A percentile compares a stretch with the other conserved stretches of the same genome.
Evolutionary conservation across 2,797 vertebrate genomes (phyloP).

Genomic region (Chaetophractus vellerosus): DNA sequence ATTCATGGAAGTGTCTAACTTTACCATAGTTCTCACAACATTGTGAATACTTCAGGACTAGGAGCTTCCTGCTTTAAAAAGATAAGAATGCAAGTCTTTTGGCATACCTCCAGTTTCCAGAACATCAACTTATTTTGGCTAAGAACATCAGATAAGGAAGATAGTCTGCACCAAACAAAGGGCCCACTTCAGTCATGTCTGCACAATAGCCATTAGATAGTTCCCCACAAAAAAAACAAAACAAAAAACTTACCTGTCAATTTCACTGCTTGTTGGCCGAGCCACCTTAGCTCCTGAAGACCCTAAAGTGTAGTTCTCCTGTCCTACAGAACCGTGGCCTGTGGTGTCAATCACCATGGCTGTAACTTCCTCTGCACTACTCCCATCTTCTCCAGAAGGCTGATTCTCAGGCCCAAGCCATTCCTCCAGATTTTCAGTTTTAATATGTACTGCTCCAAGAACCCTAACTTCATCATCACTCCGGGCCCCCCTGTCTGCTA

Average conservation of each 20-base stretch:
- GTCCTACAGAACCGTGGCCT: slow-evolving; percentile 93
- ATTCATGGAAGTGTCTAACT: slow-evolving; percentile 74
- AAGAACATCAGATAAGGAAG: slow-evolving; percentile 8
- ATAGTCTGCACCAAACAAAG: slow-evolving; percentile 39
- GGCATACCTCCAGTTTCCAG: not conserved
- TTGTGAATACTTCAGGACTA: slow-evolving; percentile 49
- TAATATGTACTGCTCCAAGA: slow-evolving; percentile 94
- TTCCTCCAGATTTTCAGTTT: slow-evolving; percentile 97
- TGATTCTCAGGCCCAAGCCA: slow-evolving; percentile 95
- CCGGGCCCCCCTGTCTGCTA: slow-evolving; percentile 90
- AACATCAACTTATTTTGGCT: slow-evolving; percentile 13
- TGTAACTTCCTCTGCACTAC: slow-evolving; percentile 94
- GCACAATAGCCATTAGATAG: not conserved
- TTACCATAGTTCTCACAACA: slow-evolving; percentile 62
- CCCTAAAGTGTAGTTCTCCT: slow-evolving; percentile 91
- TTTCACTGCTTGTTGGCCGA: slow-evolving; percentile 96
- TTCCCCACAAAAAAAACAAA: not conserved
- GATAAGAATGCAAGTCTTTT: slow-evolving; percentile 62
- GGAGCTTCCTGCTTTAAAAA: slow-evolving; percentile 65
- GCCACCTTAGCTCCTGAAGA: slow-evolving; percentile 92
- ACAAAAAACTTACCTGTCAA: slow-evolving; percentile 93
- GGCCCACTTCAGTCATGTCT: not conserved
- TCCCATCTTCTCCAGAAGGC: slow-evolving; percentile 94
- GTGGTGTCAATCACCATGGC: slow-evolving; percentile 97
- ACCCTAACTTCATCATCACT: slow-evolving; percentile 91